A percentile compares a stretch with the other conserved stretches of the same genome.
Evolutionary conservation across 2,797 vertebrate species (phyloP).

Genomic region (Benthosema pterotum): DNA sequence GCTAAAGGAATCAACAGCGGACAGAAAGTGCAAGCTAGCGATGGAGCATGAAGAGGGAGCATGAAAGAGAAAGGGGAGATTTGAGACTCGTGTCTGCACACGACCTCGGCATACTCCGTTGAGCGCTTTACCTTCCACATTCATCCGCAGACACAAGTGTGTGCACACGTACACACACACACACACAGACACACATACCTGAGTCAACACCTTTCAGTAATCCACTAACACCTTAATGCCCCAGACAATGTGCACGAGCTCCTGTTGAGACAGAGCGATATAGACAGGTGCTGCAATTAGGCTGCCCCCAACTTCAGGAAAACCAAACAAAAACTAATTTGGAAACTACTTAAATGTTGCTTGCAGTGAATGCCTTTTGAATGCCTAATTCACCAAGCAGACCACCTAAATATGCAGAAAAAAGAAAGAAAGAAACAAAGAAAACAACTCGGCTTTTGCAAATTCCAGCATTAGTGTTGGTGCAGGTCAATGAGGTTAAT

Average conservation of each 20-base stretch:
- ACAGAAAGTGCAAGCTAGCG: slow-evolving; percentile 34
- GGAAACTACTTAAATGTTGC: not conserved
- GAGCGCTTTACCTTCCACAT: slow-evolving; percentile 56
- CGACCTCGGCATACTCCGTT: slow-evolving; percentile 49
- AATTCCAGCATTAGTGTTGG: too few species aligned
- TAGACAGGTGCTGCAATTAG: slow-evolving; percentile 26
- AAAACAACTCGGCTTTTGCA: too few species aligned
- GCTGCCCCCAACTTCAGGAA: slow-evolving; percentile 15
- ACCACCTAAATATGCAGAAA: too few species aligned
- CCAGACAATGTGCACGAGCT: slow-evolving; percentile 66
- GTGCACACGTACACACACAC: slow-evolving; percentile 51
- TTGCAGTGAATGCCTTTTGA: not conserved
- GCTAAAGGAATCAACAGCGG: slow-evolving; percentile 17
- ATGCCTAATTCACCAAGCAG: too few species aligned
- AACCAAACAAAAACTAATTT: not conserved
- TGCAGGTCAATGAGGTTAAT: too few species aligned
- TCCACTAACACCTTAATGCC: slow-evolving; percentile 86
- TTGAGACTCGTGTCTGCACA: slow-evolving; percentile 42
- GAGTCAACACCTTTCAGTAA: slow-evolving; percentile 87
- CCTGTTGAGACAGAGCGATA: slow-evolving; percentile 44
- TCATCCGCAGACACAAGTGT: slow-evolving; percentile 13
- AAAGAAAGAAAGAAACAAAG: too few species aligned
- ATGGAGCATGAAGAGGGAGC: slow-evolving; percentile 25
- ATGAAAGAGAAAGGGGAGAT: slow-evolving; percentile 35
- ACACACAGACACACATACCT: slow-evolving; percentile 77